Base-by-base conservation (phyloP, 2,888 invertebrate species). In the Chromoteleia sp. region DNA sequence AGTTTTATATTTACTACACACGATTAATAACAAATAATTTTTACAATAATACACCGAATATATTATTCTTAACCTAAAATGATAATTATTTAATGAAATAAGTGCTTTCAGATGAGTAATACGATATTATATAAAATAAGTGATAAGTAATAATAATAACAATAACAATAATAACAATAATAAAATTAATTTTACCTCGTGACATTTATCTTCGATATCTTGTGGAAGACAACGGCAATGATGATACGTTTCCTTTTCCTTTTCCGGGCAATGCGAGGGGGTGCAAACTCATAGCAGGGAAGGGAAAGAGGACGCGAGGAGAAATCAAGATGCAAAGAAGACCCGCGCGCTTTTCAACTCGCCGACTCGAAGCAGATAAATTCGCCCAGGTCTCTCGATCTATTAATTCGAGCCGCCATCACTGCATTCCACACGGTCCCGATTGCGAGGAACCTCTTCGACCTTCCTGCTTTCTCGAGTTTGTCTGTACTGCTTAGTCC, bases 351-450 rank as follows among this genome's bases (percentile, higher is more conserved):
- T 87, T 88, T 88, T 87, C 89, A 88, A 86, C 87, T 88, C 84
- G 88, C 88, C 88, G 88, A 87, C 88, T 83, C 89, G 88, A 87
- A 88, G 89, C 89, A 88, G 87, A 90, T 90, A 89, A 90, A 90
- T 90, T 90, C 90, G 89, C 88, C 89, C 88, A 87, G 89, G 88
- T 87, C 89, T 86, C 88, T 85, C 89, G 90, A 90, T 90, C 90
- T 90, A 90, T 90, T 90, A 90, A 90, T 90, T 90, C 90, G 90
- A 89, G 87, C 88, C 89, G 88, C 85, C 86, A 86, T 87, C 85
- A 85, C 87, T 85, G 88, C 89, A 89, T 89, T 89, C 89, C 89
- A 87, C 82, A 84, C 86, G 87, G 86, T 87, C 86, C 85, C 88
- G 88, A 87, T 88, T 85, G 85, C 85, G 70, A 77, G 74, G 74